Base-by-base conservation (phyloP, 1,140 invertebrate species). In the Stegodyphus mimosarum region DNA sequence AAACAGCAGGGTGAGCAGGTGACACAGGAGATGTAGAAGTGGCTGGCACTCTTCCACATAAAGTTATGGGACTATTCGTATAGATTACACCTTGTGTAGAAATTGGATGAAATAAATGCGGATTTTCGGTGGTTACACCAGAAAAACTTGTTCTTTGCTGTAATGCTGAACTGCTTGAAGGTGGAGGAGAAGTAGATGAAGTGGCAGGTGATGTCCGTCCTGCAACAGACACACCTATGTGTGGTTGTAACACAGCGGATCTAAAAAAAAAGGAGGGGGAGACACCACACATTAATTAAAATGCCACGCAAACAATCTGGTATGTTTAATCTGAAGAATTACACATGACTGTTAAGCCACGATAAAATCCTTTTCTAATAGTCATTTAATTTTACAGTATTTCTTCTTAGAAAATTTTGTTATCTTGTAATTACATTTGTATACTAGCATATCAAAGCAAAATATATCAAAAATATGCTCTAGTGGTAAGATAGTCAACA, bases 1-100 rank as follows among this genome's bases (percentile, higher is more conserved):
- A 52, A 13, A 86, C 83, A 49, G 83, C 83, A 33, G 83, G 83
- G 55, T 86, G 83, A 55, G 74, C 75, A 10, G 75, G 83, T 18
- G 83, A 86, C 6, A 86, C 83, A 5, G 83, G 83, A n/a, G 74
- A 78, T 48, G 83, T 77, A 4, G 83, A 86, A 15, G 83, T 77
- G 15, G 83, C 83, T 17, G 81, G 81, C 5, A 84, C 73, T 70
- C 74, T 60, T 6, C 83, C 52, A 53, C 83, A 86, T 9, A 77
- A 33, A 11, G 75, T 78, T n/a, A 78, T 86, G 15, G 83, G 81
- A 70, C 83, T 86, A 64, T 86, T 86, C 0, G 74, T 78, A 17
- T 77, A 86, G 13, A 78, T 86, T 1, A 78, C 74, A 17, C 81
- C 81, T 69, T 84, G 81, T 60, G 81, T 86, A 10, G 83, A 86